Percentiles rank a stretch among this genome's conserved stretches.
Evolutionary conservation across 2,888 invertebrate genomes (phyloP).

Genomic region (Fragum fragum): DNA sequence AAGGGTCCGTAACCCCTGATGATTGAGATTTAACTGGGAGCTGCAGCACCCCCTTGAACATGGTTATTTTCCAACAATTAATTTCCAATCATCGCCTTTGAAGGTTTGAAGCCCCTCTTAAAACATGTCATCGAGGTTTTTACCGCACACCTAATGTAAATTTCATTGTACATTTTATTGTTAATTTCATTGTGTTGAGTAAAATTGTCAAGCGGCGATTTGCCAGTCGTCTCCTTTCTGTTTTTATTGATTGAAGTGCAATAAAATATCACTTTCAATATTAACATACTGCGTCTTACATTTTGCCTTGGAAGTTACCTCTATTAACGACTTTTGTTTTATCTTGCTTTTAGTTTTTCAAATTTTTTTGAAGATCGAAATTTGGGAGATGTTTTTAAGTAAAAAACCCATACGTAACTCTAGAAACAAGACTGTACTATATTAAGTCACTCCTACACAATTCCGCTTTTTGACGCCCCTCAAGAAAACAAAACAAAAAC

Average conservation of each 20-base stretch:
- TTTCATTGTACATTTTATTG: constrained; percentile 22
- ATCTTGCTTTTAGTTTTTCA: too few relatives aligned
- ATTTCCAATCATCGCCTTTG: constrained; percentile 25
- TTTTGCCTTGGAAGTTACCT: not conserved
- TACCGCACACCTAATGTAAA: constrained; percentile 24
- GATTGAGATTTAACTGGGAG: constrained; percentile 18
- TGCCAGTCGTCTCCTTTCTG: constrained; percentile 7
- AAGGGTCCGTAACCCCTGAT: not conserved
- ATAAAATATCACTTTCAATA: not conserved
- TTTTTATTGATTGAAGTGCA: not conserved
- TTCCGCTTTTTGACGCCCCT: too few relatives aligned
- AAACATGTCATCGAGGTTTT: constrained; percentile 17
- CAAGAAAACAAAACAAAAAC: too few relatives aligned
- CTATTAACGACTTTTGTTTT: too few relatives aligned
- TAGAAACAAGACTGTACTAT: too few relatives aligned
- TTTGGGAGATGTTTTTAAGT: too few relatives aligned
- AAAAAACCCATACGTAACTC: too few relatives aligned
- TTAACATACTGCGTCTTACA: not conserved
- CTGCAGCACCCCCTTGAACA: constrained; percentile 1
- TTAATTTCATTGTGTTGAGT: constrained; percentile 17
- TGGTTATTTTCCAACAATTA: constrained; percentile 28
- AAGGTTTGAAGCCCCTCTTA: constrained; percentile 12
- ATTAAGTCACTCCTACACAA: too few relatives aligned
- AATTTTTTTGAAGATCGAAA: too few relatives aligned
- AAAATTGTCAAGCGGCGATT: constrained; percentile 19